These are phyloP conservation scores for Onychostoma macrolepis DNA, from an alignment of 2,113 vertebrate genomes.

Conservation along the genomic window DNA sequence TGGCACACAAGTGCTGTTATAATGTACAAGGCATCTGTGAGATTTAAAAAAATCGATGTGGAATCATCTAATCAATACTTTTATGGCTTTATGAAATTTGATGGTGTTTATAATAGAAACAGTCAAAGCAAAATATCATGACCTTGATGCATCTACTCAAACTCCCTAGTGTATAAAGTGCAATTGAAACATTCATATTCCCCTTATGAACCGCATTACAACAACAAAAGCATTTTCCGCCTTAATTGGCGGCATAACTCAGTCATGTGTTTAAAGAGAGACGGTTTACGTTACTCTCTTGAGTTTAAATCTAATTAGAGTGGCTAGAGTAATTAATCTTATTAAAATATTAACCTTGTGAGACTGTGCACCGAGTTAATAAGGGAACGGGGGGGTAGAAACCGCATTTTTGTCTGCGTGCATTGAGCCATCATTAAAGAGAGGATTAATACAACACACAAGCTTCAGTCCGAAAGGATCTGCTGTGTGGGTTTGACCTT, in stretches of 20 bases:
- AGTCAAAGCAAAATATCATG: conserved; percentile 8
- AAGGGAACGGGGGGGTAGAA: conserved; percentile 17
- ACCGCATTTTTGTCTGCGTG: background rate
- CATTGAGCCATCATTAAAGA: background rate
- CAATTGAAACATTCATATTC: background rate
- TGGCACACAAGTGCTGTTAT: background rate
- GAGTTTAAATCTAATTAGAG: conserved; percentile 37
- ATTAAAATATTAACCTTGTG: conserved; percentile 51
- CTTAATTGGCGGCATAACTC: background rate
- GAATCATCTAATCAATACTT: conserved; percentile 17
- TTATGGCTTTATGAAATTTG: background rate
- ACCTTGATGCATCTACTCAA: conserved; percentile 21
- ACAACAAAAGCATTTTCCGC: background rate
- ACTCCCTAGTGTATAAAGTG: background rate
- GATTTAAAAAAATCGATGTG: background rate
- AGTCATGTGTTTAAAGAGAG: conserved; percentile 11
- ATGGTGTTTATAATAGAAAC: background rate
- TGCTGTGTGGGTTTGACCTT: conserved; percentile 35
- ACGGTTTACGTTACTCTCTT: conserved; percentile 16
- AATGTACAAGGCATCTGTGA: background rate
- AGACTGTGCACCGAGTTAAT: background rate
- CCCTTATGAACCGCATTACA: background rate
- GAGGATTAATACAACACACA: background rate
- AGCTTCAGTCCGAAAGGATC: background rate
- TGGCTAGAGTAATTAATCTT: conserved; percentile 42